Evolutionary conservation across 2,113 vertebrate genomes (phyloP).

Genomic region (Sinocyclocheilus rhinocerous): DNA sequence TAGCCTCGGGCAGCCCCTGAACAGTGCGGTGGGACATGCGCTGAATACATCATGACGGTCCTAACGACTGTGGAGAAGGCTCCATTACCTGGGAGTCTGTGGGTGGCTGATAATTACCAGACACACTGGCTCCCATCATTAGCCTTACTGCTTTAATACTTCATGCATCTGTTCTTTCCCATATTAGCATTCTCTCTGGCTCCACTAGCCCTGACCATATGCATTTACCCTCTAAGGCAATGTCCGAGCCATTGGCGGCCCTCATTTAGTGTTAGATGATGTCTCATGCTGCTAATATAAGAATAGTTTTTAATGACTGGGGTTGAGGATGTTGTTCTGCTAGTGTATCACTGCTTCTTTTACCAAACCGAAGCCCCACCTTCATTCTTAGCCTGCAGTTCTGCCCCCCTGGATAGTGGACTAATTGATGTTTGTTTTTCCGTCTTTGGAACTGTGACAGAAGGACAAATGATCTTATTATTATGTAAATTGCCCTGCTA

Average conservation of each 20-base stretch:
- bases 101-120: conserved; percentile 36
- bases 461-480: conserved; percentile 54
- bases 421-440: conserved; percentile 58
- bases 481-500: conserved; percentile 47
- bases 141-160: conserved; percentile 22
- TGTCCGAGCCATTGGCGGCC: background rate
- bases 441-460: conserved; percentile 36
- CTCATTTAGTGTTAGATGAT: background rate
- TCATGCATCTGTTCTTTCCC: conserved; percentile 5
- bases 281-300: background rate
- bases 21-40: background rate
- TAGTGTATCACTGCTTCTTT: background rate
- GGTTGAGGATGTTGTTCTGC: background rate
- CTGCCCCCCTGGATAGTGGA: conserved; percentile 18
- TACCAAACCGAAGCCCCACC: conserved; percentile 3
- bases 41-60: conserved; percentile 30
- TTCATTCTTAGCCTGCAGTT: conserved; percentile 17
- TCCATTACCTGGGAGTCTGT: conserved; percentile 19
- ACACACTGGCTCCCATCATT: conserved; percentile 13
- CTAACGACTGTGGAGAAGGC: conserved; percentile 16
- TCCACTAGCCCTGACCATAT: conserved; percentile 6
- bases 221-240: conserved; percentile 4
- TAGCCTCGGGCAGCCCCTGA: background rate
- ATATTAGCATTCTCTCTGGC: conserved; percentile 6
- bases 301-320: background rate